A percentile compares a stretch with the other conserved stretches of the same genome.
Conservation (phyloP, 2,113 vertebrate species). For the Chascanopsetta lugubris region DNA sequence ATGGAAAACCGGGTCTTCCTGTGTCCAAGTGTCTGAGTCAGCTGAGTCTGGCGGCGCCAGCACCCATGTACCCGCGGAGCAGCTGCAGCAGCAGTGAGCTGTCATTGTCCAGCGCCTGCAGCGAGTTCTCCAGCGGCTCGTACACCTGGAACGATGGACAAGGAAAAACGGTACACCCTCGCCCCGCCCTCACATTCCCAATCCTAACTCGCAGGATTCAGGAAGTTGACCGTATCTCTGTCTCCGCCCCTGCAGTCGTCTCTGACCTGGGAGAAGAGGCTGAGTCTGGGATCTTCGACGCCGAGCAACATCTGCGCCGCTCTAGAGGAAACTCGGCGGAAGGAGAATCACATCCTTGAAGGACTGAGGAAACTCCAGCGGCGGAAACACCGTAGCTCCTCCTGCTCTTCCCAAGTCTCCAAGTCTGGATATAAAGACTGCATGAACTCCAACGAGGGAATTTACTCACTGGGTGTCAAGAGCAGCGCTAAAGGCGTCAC, state of each 20-base stretch:
- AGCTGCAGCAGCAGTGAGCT: conserved; percentile 93
- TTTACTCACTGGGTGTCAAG: conserved; percentile 92
- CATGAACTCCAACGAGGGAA: conserved; percentile 97
- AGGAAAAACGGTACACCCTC: conserved; percentile 84
- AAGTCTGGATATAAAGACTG: conserved; percentile 92
- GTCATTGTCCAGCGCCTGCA: conserved; percentile 92
- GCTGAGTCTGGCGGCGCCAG: conserved; percentile 76
- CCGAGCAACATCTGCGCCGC: conserved; percentile 86
- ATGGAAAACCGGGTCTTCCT: conserved; percentile 80
- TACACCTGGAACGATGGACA: conserved; percentile 90
- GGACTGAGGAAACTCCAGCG: conserved; percentile 90
- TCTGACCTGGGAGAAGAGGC: conserved; percentile 88
- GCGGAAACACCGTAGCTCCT: conserved; percentile 82
- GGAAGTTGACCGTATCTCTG: conserved; percentile 9
- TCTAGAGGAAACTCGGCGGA: conserved; percentile 85
- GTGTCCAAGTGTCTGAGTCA: conserved; percentile 84
- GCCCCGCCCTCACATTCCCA: too few relatives aligned
- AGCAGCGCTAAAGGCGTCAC: conserved; percentile 73
- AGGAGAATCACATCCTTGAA: conserved; percentile 91
- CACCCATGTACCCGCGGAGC: conserved; percentile 84
- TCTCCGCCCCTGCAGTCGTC: conserved; percentile 77
- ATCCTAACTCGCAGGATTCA: neutral
- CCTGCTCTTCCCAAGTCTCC: conserved; percentile 83
- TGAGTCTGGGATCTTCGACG: conserved; percentile 87
- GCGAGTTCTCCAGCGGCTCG: conserved; percentile 92